phyloP scores from a whole-genome alignment of 1,140 invertebrate genomes.

The Metopolophium dirhodum region DNA sequence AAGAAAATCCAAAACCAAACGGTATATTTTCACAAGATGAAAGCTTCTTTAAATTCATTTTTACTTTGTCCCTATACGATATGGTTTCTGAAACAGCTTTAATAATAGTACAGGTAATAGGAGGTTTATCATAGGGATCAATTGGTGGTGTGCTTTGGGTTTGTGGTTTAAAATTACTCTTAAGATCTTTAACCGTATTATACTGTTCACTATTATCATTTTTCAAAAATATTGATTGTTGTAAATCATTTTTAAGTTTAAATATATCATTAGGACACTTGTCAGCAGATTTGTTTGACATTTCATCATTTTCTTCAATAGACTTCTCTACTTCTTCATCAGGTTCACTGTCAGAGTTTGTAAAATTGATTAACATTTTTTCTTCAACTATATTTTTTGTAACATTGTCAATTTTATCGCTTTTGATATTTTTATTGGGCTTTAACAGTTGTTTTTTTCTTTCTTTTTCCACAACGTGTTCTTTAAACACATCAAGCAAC shows the following conservation, averaged over 20 bases:
- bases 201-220: neutral
- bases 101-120: neutral
- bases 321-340: neutral
- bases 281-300: neutral
- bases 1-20: conserved; percentile 32
- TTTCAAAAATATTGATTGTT: neutral
- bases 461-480: neutral
- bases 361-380: neutral
- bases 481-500: neutral
- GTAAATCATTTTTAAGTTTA: neutral
- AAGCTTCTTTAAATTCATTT: conserved; percentile 53
- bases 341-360: neutral
- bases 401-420: neutral
- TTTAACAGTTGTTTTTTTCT: neutral
- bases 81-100: neutral
- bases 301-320: neutral
- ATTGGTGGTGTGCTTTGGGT: neutral
- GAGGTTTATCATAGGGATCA: neutral
- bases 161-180: neutral
- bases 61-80: conserved; percentile 46
- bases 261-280: neutral
- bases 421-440: neutral
- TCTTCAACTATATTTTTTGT: neutral
- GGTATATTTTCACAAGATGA: conserved; percentile 6
- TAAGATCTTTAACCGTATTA: neutral